These are phyloP conservation scores for Tribolium castaneum DNA, from an alignment of 1,140 invertebrate species.

Conservation along the genomic window DNA sequence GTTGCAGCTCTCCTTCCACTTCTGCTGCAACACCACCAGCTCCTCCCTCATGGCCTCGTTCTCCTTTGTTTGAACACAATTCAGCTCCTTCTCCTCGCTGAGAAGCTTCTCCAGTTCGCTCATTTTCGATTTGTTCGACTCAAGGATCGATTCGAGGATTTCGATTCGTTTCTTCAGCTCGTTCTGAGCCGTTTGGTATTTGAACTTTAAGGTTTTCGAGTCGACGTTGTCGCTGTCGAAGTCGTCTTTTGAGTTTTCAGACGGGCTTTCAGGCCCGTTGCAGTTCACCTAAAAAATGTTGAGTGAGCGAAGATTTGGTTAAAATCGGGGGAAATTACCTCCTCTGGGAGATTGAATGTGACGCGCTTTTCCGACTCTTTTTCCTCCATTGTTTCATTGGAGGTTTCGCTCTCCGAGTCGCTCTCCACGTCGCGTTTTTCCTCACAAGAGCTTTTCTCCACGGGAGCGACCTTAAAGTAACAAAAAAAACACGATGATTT, in stretches of 20 bases:
- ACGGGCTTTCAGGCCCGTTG: constrained; percentile 38
- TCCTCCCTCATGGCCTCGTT: constrained; percentile 65
- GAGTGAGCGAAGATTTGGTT: not conserved
- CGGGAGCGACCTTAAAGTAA: constrained; percentile 54
- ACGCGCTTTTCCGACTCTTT: constrained; percentile 19
- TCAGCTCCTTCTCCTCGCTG: constrained; percentile 64
- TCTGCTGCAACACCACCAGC: constrained; percentile 61
- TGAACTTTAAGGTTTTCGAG: constrained; percentile 62
- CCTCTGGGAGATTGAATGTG: constrained; percentile 32
- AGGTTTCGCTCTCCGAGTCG: not conserved
- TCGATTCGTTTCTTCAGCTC: constrained; percentile 64
- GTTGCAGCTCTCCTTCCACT: constrained; percentile 64
- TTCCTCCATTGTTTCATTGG: not conserved
- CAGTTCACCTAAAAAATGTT: constrained; percentile 35
- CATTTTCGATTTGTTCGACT: constrained; percentile 62
- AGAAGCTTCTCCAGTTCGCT: constrained; percentile 51
- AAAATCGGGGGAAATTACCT: not conserved
- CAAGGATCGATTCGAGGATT: constrained; percentile 62
- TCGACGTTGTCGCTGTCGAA: constrained; percentile 54
- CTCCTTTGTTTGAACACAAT: constrained; percentile 53
- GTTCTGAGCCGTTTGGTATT: constrained; percentile 59
- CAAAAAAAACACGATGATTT: too few species aligned
- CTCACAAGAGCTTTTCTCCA: constrained; percentile 47
- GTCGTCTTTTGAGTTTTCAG: constrained; percentile 34
- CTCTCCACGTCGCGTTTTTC: constrained; percentile 20